Evolutionary conservation across 2,888 invertebrate species (phyloP).

Genomic region (Tenthredo notha): DNA sequence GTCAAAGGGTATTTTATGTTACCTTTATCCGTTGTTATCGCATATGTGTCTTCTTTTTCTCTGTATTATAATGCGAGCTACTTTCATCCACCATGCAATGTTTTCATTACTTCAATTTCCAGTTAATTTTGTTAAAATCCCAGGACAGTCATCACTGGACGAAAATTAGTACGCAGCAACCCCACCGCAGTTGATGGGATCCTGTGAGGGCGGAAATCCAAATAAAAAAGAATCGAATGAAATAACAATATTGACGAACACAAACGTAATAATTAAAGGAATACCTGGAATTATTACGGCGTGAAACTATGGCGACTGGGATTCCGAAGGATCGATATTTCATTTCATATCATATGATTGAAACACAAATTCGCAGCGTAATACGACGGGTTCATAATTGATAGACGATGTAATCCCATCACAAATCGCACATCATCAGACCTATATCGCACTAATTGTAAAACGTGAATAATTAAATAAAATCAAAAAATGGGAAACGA

Average conservation of each 20-base stretch:
- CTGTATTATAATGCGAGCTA: not conserved
- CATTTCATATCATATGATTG: not conserved
- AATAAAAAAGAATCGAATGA: not conserved
- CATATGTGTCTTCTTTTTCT: not conserved
- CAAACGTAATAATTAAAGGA: slow-evolving; percentile 10
- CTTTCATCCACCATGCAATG: not conserved
- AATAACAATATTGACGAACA: not conserved
- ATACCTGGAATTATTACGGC: not conserved
- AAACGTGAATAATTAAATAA: not conserved
- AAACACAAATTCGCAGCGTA: not conserved
- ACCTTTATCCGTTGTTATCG: not conserved
- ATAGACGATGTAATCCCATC: not conserved
- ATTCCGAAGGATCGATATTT: not conserved
- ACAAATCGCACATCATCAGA: not conserved
- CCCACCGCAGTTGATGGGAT: not conserved
- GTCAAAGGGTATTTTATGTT: not conserved
- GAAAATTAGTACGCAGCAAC: not conserved
- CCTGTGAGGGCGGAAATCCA: not conserved
- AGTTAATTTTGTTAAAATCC: not conserved
- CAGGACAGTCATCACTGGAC: not conserved
- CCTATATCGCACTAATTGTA: not conserved
- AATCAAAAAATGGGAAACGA: not conserved
- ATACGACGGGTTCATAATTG: not conserved
- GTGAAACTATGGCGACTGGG: not conserved
- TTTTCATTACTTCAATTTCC: not conserved